Evolutionary conservation across 2,888 invertebrate genomes (phyloP), one percentile per base, ranked within the genome.

Genomic region (Andrena praecox): DNA sequence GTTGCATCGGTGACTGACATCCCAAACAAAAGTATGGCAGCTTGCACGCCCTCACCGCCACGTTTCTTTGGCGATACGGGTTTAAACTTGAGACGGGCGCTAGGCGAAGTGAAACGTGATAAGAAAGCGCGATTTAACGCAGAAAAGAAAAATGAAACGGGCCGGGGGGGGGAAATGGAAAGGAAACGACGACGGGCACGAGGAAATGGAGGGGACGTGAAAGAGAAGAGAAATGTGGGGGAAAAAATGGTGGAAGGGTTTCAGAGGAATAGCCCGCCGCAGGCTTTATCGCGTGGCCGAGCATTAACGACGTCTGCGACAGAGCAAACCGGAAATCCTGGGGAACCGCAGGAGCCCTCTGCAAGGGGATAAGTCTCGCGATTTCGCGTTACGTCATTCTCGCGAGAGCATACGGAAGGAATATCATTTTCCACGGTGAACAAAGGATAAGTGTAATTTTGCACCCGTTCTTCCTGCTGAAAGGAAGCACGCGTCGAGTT

Each of bases 221-320:
- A 60, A 48, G 42, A 33, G 63, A 70, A 24, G 69, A 54, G 73
- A 60, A 31, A 64, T 33, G 48, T 7, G 35, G 29, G n/a, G 33
- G 31, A 63, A 70, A 62, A 81, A 82, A 80, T 72, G 60, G 42
- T 62, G 42, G 63, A 24, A 33, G 63, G 56, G 33, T 74, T 77
- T 71, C 73, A 56, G 60, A 50, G 82, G 70, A 71, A 82, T 83
- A 83, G 77, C 78, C 62, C 56, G 56, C 69, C 42, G 2, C 52
- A 20, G 70, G 71, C 71, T 83, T 83, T 83, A 83, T 83, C 83
- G 74, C 83, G 77, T 71, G 82, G 78, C 54, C 77, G 83, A 59
- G 77, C 83, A 82, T 83, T 83, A 83, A 83, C 74, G 82, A 82
- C 77, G 72, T 74, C 67, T 83, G 68, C 82, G 71, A 81, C 77